Base-by-base conservation (phyloP, 64 coral and sea anemone genomes). In the Montipora sp. region DNA sequence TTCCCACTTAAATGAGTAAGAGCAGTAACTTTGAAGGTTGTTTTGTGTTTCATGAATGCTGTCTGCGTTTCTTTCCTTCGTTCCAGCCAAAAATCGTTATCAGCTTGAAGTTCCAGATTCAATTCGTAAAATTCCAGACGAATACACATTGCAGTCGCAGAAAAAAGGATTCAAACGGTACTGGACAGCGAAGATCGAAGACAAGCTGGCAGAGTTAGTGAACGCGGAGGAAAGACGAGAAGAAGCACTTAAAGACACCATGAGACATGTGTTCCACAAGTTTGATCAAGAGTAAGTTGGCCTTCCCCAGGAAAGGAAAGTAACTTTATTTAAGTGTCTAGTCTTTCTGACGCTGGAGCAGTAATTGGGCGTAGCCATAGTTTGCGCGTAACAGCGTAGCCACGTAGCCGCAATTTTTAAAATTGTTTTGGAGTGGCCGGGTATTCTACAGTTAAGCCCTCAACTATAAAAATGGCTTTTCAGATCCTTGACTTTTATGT, bases 81-180 rank as follows among this genome's bases (percentile, higher is more conserved):
- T 63, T 66, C 27, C 71, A 96, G 95, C 95, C n/a, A 97, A 95
- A 59, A 98, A 98, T 78, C 94, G 96, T 27, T 95, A 84, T 45
- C 96, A 98, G 63, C 72, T 98, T 0, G 96, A 98, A 93, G 67
- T 98, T 27, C 94, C 96, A 21, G 96, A 98, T 60, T 90, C 88
- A 15, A 87, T 92, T 51, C 80, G 87, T 19, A 93, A 95, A 19
- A 98, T 92, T 4, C 96, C 94, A 20, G 94, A 95, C 78, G 88
- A 98, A 21, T 98, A 98, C 75, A 80, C 80, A 7, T 72, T 98
- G 22, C 96, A 98, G 83, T 98, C 96, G 9, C 92, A 92, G 9
- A 98, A 93, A 43, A 98, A 98, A 63, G 96, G 96, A 51, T 98
- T 87, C 47, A 93, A 92, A 51, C 91, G 96, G 3, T 98, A 95